A percentile compares a stretch with the other conserved stretches of the same genome.
Conservation (phyloP, 2,888 invertebrate species). For the Colostygia pectinataria region DNA sequence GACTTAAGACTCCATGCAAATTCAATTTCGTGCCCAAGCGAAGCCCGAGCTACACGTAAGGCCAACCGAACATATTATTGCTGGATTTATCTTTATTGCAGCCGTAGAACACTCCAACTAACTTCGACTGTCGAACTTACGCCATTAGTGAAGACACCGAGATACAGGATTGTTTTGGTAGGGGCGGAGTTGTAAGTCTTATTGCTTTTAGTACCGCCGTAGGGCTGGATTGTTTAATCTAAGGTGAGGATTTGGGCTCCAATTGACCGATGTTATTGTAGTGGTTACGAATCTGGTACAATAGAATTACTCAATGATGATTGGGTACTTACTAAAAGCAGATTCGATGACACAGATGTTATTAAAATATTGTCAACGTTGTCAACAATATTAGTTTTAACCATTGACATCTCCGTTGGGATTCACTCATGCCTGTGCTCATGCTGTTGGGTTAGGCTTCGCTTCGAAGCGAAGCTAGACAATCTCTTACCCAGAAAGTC, state of each 20-base stretch:
- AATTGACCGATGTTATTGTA: constrained; percentile 32
- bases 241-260: constrained; percentile 57
- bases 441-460: no score
- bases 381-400: no score
- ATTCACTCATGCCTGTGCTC: no score
- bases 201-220: constrained; percentile 76
- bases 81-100: constrained; percentile 83
- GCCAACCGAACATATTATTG: constrained; percentile 81
- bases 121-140: constrained; percentile 82
- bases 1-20: constrained; percentile 82
- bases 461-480: no score
- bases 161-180: constrained; percentile 81
- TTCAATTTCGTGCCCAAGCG: constrained; percentile 81
- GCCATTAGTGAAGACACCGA: constrained; percentile 82
- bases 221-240: constrained; percentile 79
- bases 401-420: no score
- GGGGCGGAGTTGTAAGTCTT: constrained; percentile 81
- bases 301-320: constrained; percentile 3
- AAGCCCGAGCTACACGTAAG: constrained; percentile 71
- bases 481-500: no score
- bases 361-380: no score
- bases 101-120: constrained; percentile 80
- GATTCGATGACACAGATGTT: no score
- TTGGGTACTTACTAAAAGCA: no score
- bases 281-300: constrained; percentile 11